Percentiles rank a stretch among this genome's conserved stretches.
phyloP scores from a whole-genome alignment of 2,888 invertebrate species.

The Cantharis lateralis region DNA sequence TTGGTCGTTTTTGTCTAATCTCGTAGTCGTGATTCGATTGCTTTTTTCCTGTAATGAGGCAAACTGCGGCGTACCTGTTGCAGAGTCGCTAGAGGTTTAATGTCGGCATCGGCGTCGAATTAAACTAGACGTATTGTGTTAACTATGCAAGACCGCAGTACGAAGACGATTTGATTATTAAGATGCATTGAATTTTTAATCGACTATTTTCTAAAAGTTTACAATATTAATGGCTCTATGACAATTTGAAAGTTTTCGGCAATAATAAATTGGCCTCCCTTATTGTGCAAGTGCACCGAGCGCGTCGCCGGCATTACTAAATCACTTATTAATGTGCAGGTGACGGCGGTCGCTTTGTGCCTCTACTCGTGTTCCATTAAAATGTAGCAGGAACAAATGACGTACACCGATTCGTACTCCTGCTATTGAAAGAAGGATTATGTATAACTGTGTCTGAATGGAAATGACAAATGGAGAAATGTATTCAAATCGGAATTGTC shows the following conservation, averaged over 20 bases:
- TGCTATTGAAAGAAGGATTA: conserved; percentile 44
- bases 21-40: conserved; percentile 41
- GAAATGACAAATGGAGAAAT: conserved; percentile 41
- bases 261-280: conserved; percentile 37
- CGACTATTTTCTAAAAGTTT: conserved; percentile 19
- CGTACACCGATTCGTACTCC: conserved; percentile 53
- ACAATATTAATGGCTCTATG: conserved; percentile 34
- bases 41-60: conserved; percentile 46
- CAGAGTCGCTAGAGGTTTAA: conserved; percentile 50
- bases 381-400: conserved; percentile 48
- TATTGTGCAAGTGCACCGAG: conserved; percentile 37
- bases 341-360: conserved; percentile 45
- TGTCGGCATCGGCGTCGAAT: conserved; percentile 50
- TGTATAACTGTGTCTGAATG: conserved; percentile 35
- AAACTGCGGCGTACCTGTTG: conserved; percentile 50
- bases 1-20: conserved; percentile 39
- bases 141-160: conserved; percentile 1
- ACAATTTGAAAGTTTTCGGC: conserved; percentile 31
- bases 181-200: neutral
- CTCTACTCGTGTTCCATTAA: conserved; percentile 38
- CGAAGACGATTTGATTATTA: conserved; percentile 17
- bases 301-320: conserved; percentile 33
- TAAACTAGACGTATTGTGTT: conserved; percentile 35
- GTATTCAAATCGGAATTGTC: conserved; percentile 28
- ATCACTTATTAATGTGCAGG: conserved; percentile 50